Evolutionary conservation across 2,113 vertebrate species (phyloP).

Genomic region (Corydoras sp.): DNA sequence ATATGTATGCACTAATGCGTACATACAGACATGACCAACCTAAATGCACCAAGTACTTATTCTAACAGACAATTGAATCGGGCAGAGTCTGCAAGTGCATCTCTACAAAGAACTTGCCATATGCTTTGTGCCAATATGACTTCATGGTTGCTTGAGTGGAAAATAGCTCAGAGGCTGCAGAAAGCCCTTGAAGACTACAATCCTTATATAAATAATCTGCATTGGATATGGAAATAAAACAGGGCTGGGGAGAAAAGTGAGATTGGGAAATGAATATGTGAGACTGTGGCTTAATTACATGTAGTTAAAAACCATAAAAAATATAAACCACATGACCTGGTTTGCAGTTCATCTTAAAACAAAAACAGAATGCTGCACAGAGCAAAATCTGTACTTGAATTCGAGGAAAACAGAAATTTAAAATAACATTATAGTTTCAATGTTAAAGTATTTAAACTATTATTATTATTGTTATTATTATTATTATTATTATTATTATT

Average conservation of each 20-base stretch:
- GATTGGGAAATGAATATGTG: neutral
- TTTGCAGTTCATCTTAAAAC: neutral
- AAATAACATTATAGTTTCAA: no score
- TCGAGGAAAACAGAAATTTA: no score
- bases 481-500: no score
- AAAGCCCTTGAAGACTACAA: constrained; percentile 56
- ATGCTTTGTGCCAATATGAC: constrained; percentile 77
- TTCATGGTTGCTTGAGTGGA: constrained; percentile 72
- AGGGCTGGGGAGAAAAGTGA: constrained; percentile 36
- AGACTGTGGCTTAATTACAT: constrained; percentile 21
- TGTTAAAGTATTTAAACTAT: no score
- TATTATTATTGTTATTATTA: no score
- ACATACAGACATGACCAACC: constrained; percentile 55
- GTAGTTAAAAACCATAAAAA: neutral
- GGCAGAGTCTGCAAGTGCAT: constrained; percentile 62
- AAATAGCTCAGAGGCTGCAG: constrained; percentile 66
- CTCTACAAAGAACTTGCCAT: constrained; percentile 68
- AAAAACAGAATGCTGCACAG: no score
- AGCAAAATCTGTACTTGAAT: no score
- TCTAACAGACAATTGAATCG: constrained; percentile 71
- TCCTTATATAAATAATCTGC: constrained; percentile 69
- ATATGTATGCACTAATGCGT: constrained; percentile 49
- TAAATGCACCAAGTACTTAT: constrained; percentile 68
- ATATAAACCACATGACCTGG: neutral
- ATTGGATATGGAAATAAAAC: constrained; percentile 50